These are phyloP conservation scores for Botrylloides violaceus DNA, from an alignment of 23 tunicate species.

Conservation along the genomic window DNA sequence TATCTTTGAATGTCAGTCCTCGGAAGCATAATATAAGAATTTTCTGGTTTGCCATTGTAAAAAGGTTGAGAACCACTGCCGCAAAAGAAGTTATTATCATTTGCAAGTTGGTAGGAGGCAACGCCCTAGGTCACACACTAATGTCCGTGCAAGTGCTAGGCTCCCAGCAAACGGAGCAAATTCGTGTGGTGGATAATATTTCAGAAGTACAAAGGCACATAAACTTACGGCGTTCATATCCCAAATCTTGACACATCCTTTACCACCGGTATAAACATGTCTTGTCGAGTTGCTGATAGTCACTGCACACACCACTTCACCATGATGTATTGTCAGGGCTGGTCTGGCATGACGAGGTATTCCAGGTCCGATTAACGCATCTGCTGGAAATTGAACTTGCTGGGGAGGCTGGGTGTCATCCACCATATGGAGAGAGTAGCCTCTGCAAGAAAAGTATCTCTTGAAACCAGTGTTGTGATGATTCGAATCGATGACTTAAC, in stretches of 20 bases:
- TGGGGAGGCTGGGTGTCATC: slow-evolving; percentile 86
- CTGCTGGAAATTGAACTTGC: slow-evolving; percentile 83
- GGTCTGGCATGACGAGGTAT: slow-evolving; percentile 68
- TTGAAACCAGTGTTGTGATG: neutral
- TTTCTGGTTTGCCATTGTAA: no score
- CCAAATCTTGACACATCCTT: slow-evolving; percentile 95
- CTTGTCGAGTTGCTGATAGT: slow-evolving; percentile 77
- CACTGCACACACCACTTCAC: slow-evolving; percentile 94
- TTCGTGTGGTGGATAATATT: no score
- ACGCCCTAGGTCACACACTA: no score
- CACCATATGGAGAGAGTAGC: slow-evolving; percentile 56
- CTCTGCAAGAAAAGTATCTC: slow-evolving; percentile 24
- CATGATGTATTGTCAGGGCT: slow-evolving; percentile 65
- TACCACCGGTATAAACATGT: slow-evolving; percentile 88
- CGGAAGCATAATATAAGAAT: no score
- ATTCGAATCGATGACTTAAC: no score
- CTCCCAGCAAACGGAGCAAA: no score
- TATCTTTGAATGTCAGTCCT: no score
- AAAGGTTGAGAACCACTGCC: no score
- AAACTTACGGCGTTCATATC: slow-evolving; percentile 56
- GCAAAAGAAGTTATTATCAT: no score
- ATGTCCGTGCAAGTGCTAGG: no score
- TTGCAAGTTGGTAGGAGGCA: no score
- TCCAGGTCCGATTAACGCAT: slow-evolving; percentile 78
- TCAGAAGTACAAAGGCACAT: neutral